Base-by-base conservation (phyloP, 2,113 vertebrate species). In the Oreocharis arfaki region DNA sequence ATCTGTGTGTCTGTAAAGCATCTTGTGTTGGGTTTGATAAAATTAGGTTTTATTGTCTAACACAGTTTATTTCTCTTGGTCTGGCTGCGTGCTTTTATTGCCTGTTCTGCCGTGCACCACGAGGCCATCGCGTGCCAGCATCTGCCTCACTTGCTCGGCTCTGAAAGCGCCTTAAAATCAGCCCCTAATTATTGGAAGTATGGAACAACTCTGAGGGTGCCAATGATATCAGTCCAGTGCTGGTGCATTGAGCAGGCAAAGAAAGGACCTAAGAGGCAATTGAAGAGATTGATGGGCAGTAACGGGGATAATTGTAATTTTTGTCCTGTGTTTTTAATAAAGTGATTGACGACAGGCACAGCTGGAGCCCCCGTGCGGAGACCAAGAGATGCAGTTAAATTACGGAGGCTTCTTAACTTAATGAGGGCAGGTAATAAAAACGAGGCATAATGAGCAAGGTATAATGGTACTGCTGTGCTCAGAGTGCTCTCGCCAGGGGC, bases 331-430 rank as follows among this genome's bases (percentile, higher is more conserved):
- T 87, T 93, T 92, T 95, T 92, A 96, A 92, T 88, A 42, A 77
- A 87, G 88, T 76, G 81, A 84, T 53, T 82, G 84, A 89, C 32
- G 64, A 84, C 84, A 74, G 65, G 87, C 15, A 46, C 82, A 79
- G 93, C 95, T 94, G 55, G 67, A 83, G 56, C 88, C 90, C 93
- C 86, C 81, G 10, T 75, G 60, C 15, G 89, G 90, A 95, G 94
- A 91, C 68, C 53, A 53, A 32, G 95, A 87, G 93, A 87, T 75
- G 95, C 93, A 81, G 95, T 92, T 95, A 95, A 97, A 95, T 95
- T 94, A 68, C 80, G 70, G 91, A 90, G 90, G 63, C 94, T 97
- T 56, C 75, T 78, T 94, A 89, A 76, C 87, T 89, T 90, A 97
- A 94, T 96, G 95, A 96, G 92, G 50, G 84, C 77, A 9, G 85